A percentile compares a stretch with the other conserved stretches of the same genome.
phyloP scores from a whole-genome alignment of 64 coral and sea anemone species.

The Stichodactyla mertensii region DNA sequence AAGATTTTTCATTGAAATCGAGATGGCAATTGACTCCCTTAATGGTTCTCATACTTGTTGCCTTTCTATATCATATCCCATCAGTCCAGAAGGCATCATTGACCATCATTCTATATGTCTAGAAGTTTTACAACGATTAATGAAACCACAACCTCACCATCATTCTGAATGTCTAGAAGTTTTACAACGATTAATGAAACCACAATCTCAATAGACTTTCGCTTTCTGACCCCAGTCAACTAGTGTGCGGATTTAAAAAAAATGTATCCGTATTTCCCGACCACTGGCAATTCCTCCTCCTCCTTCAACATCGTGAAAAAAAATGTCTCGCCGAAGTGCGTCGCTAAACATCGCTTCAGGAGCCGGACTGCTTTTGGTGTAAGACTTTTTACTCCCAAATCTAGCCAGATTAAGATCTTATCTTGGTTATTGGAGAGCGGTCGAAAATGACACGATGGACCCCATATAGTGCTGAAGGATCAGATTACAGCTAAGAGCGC shows the following conservation, averaged over 20 bases:
- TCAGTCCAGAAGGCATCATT: too few relatives aligned
- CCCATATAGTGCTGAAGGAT: not conserved
- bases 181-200: not conserved
- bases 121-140: not conserved
- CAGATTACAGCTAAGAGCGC: not conserved
- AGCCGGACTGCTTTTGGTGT: not conserved
- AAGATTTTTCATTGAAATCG: not conserved
- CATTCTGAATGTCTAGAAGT: not conserved
- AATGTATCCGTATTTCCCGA: not conserved
- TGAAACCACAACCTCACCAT: not conserved
- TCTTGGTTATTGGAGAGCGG: not conserved
- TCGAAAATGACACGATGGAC: slow-evolving; percentile 4
- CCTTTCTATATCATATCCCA: not conserved
- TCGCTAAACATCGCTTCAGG: not conserved
- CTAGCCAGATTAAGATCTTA: slow-evolving; percentile 17
- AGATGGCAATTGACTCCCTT: not conserved
- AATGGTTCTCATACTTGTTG: not conserved
- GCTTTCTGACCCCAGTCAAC: not conserved
- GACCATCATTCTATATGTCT: not conserved
- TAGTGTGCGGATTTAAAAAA: not conserved
- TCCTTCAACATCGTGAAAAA: not conserved
- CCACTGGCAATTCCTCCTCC: not conserved
- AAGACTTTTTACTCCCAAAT: not conserved
- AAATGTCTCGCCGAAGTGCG: not conserved
- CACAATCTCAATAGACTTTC: not conserved